Conservation (phyloP, 1,140 invertebrate species). For the Trachymyrmex septentrionalis region DNA sequence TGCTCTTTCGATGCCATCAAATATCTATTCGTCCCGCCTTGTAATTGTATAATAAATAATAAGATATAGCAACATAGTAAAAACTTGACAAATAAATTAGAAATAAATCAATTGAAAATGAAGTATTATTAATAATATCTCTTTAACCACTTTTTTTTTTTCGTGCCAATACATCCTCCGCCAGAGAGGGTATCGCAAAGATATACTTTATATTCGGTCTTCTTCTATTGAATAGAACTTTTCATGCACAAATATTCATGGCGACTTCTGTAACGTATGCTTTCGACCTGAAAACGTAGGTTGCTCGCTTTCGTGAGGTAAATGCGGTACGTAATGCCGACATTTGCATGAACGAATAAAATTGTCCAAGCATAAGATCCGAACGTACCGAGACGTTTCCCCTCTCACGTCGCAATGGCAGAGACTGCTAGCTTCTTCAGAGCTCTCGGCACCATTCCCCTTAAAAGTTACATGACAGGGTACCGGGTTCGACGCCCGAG, state of each 20-base stretch:
- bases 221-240: constrained; percentile 29
- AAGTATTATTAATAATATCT: constrained; percentile 1
- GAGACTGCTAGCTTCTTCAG: constrained; percentile 53
- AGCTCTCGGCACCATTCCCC: constrained; percentile 38
- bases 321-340: constrained; percentile 40
- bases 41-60: constrained; percentile 22
- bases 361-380: constrained; percentile 63
- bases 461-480: constrained; percentile 71
- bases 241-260: constrained; percentile 8
- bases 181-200: neutral
- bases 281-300: constrained; percentile 37
- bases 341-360: constrained; percentile 70
- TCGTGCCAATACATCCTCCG: neutral
- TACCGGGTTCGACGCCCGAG: constrained; percentile 68
- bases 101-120: neutral
- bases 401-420: constrained; percentile 4
- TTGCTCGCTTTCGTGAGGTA: constrained; percentile 1
- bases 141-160: neutral
- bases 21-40: neutral
- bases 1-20: neutral
- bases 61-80: neutral
- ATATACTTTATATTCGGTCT: constrained; percentile 10
- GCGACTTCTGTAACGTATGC: constrained; percentile 43
- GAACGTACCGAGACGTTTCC: constrained; percentile 20
- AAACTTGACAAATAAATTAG: neutral